phyloP scores from a whole-genome alignment of 2,888 invertebrate genomes.

The Platycnemis pennipes region DNA sequence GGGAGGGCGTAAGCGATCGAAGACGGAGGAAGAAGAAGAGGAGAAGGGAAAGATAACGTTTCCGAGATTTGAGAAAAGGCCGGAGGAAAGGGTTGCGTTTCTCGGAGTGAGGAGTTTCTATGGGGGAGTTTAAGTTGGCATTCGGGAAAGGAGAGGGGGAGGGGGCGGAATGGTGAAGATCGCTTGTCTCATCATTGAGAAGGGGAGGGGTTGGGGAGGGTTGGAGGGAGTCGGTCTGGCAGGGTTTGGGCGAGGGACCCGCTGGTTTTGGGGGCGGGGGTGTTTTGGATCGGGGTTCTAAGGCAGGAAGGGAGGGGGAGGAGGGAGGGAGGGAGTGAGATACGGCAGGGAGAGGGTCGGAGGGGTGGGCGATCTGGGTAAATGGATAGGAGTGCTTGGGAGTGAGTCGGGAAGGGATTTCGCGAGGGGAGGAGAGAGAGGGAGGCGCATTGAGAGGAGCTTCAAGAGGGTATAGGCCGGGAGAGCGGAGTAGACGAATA shows the following conservation, averaged over 20 bases:
- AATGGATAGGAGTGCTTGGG: slow-evolving; percentile 32
- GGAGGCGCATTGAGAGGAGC: slow-evolving; percentile 25
- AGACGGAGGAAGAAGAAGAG: not conserved
- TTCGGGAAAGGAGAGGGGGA: not conserved
- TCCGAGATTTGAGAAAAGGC: slow-evolving; percentile 35
- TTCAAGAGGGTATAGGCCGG: not conserved
- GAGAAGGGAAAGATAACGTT: not conserved
- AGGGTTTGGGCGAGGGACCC: not conserved
- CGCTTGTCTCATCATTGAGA: slow-evolving; percentile 6
- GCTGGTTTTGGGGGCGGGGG: not conserved
- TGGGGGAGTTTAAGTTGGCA: slow-evolving; percentile 3
- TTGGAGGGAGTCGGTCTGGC: not conserved
- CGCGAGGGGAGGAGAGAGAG: not conserved
- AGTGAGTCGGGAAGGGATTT: slow-evolving; percentile 22
- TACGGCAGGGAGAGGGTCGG: not conserved
- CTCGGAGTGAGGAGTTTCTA: not conserved
- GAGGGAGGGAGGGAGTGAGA: not conserved
- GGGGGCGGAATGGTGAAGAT: not conserved
- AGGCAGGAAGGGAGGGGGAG: not conserved
- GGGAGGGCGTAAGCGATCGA: not conserved
- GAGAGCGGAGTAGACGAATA: not conserved
- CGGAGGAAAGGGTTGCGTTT: not conserved
- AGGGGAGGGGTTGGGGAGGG: not conserved
- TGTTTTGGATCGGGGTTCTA: not conserved
- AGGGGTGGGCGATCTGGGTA: not conserved